phyloP scores from a whole-genome alignment of 2,113 vertebrate genomes.

The Ictalurus punctatus region DNA sequence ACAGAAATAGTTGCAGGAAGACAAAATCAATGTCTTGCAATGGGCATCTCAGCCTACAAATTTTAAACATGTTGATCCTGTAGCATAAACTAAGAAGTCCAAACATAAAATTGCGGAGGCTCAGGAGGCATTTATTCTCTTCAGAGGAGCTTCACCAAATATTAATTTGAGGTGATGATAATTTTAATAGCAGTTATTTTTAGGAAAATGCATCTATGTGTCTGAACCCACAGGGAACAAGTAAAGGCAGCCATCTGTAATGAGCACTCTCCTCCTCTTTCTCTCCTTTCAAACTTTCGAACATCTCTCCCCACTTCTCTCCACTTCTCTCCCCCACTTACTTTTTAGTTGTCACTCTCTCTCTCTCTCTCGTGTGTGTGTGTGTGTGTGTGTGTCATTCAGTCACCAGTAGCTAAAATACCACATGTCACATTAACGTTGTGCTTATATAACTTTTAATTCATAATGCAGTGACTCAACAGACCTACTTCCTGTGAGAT shows the following conservation, averaged over 20 bases:
- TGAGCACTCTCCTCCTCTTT: neutral
- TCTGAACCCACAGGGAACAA: neutral
- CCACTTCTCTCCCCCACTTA: slow-evolving; percentile 47
- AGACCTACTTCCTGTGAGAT: slow-evolving; percentile 65
- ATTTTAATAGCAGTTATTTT: neutral
- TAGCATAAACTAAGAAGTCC: neutral
- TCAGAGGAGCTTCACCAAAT: neutral
- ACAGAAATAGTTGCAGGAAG: neutral
- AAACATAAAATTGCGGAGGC: neutral
- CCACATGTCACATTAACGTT: slow-evolving; percentile 66
- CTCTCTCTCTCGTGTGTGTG: slow-evolving; percentile 32
- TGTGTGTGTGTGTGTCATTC: slow-evolving; percentile 60
- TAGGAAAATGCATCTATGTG: neutral
- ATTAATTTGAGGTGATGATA: neutral
- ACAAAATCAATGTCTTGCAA: neutral
- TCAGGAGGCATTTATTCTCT: neutral
- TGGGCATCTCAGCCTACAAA: neutral
- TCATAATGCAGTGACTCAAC: slow-evolving; percentile 70
- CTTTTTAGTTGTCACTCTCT: slow-evolving; percentile 61
- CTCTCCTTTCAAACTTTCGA: neutral
- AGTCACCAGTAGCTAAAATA: slow-evolving; percentile 66
- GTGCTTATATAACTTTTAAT: slow-evolving; percentile 66
- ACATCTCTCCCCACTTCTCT: too few relatives aligned
- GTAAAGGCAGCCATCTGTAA: neutral
- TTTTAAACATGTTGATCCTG: neutral